These are phyloP conservation scores for Lordiphosa andalusiaca DNA, from an alignment of 2,888 invertebrate genomes.

Conservation along the genomic window DNA sequence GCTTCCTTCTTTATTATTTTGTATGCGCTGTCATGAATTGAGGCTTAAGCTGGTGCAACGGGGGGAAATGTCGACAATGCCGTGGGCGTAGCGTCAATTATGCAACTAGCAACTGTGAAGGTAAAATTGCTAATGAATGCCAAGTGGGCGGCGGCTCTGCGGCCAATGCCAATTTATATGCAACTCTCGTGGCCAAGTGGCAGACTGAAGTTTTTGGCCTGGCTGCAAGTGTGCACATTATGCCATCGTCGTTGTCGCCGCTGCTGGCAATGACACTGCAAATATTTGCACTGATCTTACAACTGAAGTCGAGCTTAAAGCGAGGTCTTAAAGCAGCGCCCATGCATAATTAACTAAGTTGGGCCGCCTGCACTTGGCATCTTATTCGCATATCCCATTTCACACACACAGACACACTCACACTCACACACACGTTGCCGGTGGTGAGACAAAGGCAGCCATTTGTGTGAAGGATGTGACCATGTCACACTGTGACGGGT, in stretches of 20 bases:
- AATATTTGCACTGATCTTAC: conserved; percentile 47
- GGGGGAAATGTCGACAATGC: conserved; percentile 35
- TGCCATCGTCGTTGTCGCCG: conserved; percentile 22
- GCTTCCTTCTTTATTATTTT: conserved; percentile 12
- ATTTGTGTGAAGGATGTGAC: conserved; percentile 63
- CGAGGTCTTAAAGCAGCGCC: conserved; percentile 46
- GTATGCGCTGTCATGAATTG: conserved; percentile 53
- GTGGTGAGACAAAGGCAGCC: conserved; percentile 25
- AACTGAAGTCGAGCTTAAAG: conserved; percentile 50
- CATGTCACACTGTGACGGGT: conserved; percentile 70
- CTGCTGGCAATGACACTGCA: conserved; percentile 46
- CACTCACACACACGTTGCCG: conserved; percentile 11
- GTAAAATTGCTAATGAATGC: conserved; percentile 72
- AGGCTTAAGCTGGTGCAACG: conserved; percentile 37
- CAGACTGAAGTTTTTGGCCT: conserved; percentile 48
- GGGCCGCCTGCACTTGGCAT: conserved; percentile 49
- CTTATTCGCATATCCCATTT: conserved; percentile 26
- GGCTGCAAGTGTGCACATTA: conserved; percentile 65
- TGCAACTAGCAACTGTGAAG: conserved; percentile 65
- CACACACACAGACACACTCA: conserved; percentile 14
- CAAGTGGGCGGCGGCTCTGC: conserved; percentile 49
- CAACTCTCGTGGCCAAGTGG: conserved; percentile 53
- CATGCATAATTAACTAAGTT: conserved; percentile 67
- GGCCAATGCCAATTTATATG: conserved; percentile 69
- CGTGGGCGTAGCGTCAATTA: conserved; percentile 57